Evolutionary conservation across 2,888 invertebrate genomes (phyloP), one percentile per base, ranked within the genome.

Genomic region (Eilema caniola): DNA sequence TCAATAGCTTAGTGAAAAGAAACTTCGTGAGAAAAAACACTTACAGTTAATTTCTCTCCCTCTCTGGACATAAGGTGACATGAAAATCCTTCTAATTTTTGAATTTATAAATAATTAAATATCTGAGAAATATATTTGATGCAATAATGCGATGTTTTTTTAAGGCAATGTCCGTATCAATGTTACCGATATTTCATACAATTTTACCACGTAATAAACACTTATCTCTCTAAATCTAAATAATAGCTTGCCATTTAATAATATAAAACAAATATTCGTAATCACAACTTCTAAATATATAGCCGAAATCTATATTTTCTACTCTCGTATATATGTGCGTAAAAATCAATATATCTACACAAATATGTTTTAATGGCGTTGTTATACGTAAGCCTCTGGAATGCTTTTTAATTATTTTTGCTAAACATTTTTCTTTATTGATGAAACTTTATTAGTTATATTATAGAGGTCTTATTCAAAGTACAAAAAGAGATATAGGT

Each of bases 231-330:
- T 31, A 33, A 61, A 61, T 3, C 24, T 62, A 62, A 33, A 62
- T 23, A 11, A 7, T 24, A 62, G 25, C 41, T 41, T 41, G 62
- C 24, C 62, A 62, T 16, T 41, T 25, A 41, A 62, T 41, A 62
- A 41, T 37, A n/a, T 61, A 62, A 4, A 37, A 41, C 20, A 62
- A 53, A 53, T 53, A 53, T 53, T 53, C 53, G 20, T 62, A 57
- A 68, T 64, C 37, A 47, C 37, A 41, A 41, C 72, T 73, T 41
- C 74, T 73, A 70, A 76, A 78, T 80, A 78, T 72, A 79, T 83
- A 84, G 82, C 80, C 84, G 78, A 85, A 78, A 83, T 83, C 81
- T 91, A 91, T 93, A 92, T 93, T 93, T 93, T 93, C 89, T 90
- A 93, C 87, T 88, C 80, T 89, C 89, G 83, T 89, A 80, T 92